Conservation (phyloP, 2,113 vertebrate species). For the Hippotragus niger region DNA sequence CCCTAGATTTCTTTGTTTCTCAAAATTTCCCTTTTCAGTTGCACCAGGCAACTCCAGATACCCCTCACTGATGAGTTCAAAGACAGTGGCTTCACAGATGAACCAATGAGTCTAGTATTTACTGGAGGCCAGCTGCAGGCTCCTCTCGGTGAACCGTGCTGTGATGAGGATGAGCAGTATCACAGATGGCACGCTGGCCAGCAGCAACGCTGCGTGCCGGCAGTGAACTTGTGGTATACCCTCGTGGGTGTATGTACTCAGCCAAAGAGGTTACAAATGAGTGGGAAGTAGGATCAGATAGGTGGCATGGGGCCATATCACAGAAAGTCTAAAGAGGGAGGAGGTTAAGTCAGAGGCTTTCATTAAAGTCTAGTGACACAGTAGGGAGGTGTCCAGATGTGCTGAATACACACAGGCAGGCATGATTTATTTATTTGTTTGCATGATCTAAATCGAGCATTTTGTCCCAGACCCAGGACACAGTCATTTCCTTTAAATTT, state of each 20-base stretch:
- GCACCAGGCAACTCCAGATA: background rate
- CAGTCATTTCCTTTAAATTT: background rate
- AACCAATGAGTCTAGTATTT: background rate
- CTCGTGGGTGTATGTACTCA: background rate
- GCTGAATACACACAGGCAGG: background rate
- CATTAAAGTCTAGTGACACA: background rate
- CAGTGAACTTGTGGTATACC: background rate
- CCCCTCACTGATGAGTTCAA: background rate
- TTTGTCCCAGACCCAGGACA: background rate
- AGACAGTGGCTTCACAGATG: background rate
- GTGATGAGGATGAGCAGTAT: background rate
- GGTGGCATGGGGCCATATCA: background rate
- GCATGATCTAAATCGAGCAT: background rate
- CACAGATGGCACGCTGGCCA: background rate
- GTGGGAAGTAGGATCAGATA: background rate
- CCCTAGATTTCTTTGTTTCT: slow-evolving; percentile 35
- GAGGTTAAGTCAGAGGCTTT: background rate
- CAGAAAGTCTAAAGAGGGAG: background rate
- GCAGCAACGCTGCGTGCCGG: background rate
- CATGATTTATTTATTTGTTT: background rate
- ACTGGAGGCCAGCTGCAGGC: background rate
- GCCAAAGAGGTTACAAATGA: background rate
- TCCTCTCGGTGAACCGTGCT: accelerated
- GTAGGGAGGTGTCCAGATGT: background rate
- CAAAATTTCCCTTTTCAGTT: slow-evolving; percentile 2